Percentiles rank a stretch among this genome's conserved stretches.
Conservation (phyloP, 2,113 vertebrate genomes). For the Vulpes lagopus region DNA sequence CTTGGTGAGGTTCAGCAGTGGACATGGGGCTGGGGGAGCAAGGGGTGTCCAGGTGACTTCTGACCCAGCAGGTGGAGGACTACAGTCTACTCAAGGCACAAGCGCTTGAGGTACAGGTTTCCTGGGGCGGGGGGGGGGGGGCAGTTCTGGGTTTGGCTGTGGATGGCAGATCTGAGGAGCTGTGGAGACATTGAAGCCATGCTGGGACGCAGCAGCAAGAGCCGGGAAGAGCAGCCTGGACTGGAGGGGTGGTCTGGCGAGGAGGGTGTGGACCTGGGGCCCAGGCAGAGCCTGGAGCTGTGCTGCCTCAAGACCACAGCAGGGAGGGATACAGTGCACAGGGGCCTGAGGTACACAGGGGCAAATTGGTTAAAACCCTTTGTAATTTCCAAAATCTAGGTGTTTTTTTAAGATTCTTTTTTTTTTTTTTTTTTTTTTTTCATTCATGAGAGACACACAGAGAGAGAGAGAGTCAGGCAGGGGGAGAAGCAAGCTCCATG, state of each 20-base stretch:
- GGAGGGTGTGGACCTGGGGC: neutral
- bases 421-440: too few species aligned
- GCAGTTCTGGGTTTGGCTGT: too few species aligned
- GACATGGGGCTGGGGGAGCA: neutral
- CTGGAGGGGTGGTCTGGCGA: neutral
- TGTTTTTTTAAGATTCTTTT: neutral
- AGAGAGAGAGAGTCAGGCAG: too few species aligned
- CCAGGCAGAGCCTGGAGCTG: neutral
- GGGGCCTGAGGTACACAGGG: neutral
- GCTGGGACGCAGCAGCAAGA: neutral
- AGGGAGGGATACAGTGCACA: neutral
- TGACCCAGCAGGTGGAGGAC: neutral
- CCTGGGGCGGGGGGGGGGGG: neutral
- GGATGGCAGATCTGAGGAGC: too few species aligned
- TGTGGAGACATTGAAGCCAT: too few species aligned
- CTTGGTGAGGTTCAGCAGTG: neutral
- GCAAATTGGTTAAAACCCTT: too few species aligned
- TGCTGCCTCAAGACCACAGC: neutral
- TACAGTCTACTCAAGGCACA: fast-evolving
- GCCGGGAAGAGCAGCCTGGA: neutral
- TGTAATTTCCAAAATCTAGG: neutral
- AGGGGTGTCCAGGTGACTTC: neutral
- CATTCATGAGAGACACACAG: too few species aligned
- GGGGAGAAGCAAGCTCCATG: too few species aligned
- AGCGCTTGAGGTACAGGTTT: neutral